Base-by-base conservation (phyloP, 1,140 invertebrate species). In the Lucilia sericata region DNA sequence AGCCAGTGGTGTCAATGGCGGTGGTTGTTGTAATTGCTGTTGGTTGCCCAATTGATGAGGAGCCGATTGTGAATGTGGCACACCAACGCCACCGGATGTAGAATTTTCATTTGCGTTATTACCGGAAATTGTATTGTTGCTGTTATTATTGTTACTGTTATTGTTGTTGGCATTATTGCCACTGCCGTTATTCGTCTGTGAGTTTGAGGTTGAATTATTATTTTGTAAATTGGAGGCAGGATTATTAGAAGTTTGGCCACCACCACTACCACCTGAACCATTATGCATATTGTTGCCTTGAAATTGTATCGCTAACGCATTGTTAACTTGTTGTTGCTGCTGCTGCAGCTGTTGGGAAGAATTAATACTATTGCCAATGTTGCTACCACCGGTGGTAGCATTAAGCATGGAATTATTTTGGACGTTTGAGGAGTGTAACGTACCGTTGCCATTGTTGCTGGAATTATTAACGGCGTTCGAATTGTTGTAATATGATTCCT, bases 81-180 rank as follows among this genome's bases (percentile, higher is more conserved):
- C 90, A 86, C 92, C 91, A 86, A 91, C 90, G 86, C 92, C 91
- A 86, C 90, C 91, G 87, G 90, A 91, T 86, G 89, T 85, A 8
- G 84, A 85, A 87, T 90, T 90, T 0, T 82, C 82, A 42, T 82
- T 65, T 17, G 74, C 85, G 65, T 74, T 83, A 10, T 82, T 84
- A 25, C 85, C 86, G 34, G 85, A 80, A 21, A 14, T 49, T 51
- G 42, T 80, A 51, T 51, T 51, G 42, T 49, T 65, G 12, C 17
- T 42, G n/a, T 10, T 36, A 74, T 74, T 70, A 12, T 36, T 76
- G 70, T 25, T 82, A 13, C 14, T 70, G 65, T 81, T 84, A 42
- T 42, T 42, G 42, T 42, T 42, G 42, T 10, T 42, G 21, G 8
- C 49, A 49, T 75, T n/a, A 4, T 47, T n/a, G 36, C 75, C 14